Percentiles rank a stretch among this genome's conserved stretches.
Evolutionary conservation across 1,140 invertebrate species (phyloP).

Genomic region (Cephus cinctus): DNA sequence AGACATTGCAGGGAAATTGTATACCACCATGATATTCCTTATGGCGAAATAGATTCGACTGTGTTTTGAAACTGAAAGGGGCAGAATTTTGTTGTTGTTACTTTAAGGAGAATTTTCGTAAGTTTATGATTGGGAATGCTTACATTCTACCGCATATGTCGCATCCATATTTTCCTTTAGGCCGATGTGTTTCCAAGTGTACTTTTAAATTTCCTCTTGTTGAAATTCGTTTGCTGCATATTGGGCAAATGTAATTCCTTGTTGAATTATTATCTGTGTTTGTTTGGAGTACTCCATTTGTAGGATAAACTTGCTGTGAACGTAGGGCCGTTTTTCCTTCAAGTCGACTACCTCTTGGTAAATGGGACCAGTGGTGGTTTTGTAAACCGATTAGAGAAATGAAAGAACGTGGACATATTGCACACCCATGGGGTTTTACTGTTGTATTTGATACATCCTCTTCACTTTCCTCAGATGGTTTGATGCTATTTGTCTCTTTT

Average conservation of each 20-base stretch:
- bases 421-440: slow-evolving; percentile 55
- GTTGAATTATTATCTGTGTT: slow-evolving; percentile 30
- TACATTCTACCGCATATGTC: slow-evolving; percentile 70
- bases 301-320: slow-evolving; percentile 43
- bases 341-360: slow-evolving; percentile 37
- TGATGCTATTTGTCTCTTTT: not conserved
- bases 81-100: no score
- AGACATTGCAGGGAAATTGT: slow-evolving; percentile 66
- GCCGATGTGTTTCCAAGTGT: slow-evolving; percentile 66
- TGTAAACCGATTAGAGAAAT: slow-evolving; percentile 57
- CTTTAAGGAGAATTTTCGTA: no score
- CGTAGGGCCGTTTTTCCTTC: slow-evolving; percentile 33
- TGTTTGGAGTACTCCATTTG: slow-evolving; percentile 44
- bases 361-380: slow-evolving; percentile 61
- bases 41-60: slow-evolving; percentile 65
- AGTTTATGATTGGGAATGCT: slow-evolving; percentile 41
- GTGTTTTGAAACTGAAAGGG: slow-evolving; percentile 66
- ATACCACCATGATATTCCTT: slow-evolving; percentile 66
- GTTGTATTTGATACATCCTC: slow-evolving; percentile 31
- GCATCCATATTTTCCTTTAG: slow-evolving; percentile 64
- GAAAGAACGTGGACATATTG: slow-evolving; percentile 55
- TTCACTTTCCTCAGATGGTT: slow-evolving; percentile 20
- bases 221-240: slow-evolving; percentile 64
- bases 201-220: slow-evolving; percentile 65
- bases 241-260: slow-evolving; percentile 58